Evolutionary conservation across 2,888 invertebrate genomes (phyloP), one percentile per base, ranked within the genome.

Genomic region (Catotricha subobsoleta): DNA sequence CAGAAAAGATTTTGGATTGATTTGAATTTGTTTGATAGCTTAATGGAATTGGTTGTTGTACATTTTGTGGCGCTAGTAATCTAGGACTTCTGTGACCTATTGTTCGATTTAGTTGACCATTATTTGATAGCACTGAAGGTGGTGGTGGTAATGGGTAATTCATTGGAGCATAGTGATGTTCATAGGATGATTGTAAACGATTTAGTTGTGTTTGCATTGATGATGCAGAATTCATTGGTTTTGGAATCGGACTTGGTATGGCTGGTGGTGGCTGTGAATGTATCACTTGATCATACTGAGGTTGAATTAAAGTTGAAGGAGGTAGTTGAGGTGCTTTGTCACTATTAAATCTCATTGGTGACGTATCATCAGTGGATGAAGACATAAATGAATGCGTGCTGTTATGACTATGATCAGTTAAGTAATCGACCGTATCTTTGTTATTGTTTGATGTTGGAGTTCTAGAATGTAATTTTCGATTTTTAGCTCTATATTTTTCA

Each of bases 401-500:
- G 23, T 29, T 40, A 19, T 31, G 33, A 40, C 33, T 34, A 18
- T 40, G 28, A 9, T 40, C 40, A 4, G 18, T 31, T 34, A 35
- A 13, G n/a, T 40, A 40, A 34, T 40, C 40, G n/a, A 21, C 13
- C 8, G 34, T 12, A 9, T 33, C 40, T 10, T 10, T 29, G 12
- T 29, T 29, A 34, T 20, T 15, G 12, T 16, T 34, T 9, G 5
- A 19, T 15, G 15, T 15, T 47, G 48, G 53, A 23, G 56, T 51
- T 42, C 60, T 54, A 18, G 56, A 48, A 39, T 58, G 59, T 10
- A 69, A 63, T 56, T 76, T 76, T 13, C 76, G 65, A 53, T 69
- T 75, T 52, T 76, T 76, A 5, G 76, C 72, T 41, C 76, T 65
- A 53, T 76, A 76, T 45, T 81, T 80, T 53, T 91, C 90, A 29